phyloP scores from a whole-genome alignment of 1,140 invertebrate species.

The Antheraea mylitta region DNA sequence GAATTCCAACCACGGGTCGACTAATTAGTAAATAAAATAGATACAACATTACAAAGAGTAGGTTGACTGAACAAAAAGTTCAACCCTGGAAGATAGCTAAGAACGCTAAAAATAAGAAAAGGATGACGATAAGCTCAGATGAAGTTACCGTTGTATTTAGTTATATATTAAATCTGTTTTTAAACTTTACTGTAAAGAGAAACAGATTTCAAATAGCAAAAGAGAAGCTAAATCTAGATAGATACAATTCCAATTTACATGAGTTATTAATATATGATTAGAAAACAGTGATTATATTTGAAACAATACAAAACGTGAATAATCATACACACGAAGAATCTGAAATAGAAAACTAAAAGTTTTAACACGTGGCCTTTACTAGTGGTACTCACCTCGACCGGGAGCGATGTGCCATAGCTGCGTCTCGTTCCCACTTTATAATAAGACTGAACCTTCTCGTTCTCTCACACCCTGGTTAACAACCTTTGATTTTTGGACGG shows the following conservation, averaged over 20 bases:
- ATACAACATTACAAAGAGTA: too few relatives aligned
- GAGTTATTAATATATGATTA: neutral
- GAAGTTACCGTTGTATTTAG: too few relatives aligned
- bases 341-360: conserved; percentile 51
- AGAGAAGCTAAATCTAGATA: neutral
- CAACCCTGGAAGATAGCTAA: too few relatives aligned
- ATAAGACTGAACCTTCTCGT: conserved; percentile 57
- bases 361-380: conserved; percentile 60
- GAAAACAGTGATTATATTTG: neutral
- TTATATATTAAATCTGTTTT: too few relatives aligned
- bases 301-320: neutral
- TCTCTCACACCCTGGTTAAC: conserved; percentile 65
- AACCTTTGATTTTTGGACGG: conserved; percentile 21
- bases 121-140: too few relatives aligned
- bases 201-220: too few relatives aligned
- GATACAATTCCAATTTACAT: neutral
- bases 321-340: conserved; percentile 17
- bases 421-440: conserved; percentile 75
- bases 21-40: too few relatives aligned
- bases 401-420: conserved; percentile 55
- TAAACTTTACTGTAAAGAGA: too few relatives aligned
- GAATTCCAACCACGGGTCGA: too few relatives aligned
- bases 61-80: too few relatives aligned
- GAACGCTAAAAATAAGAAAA: too few relatives aligned
- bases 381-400: conserved; percentile 67